phyloP scores from a whole-genome alignment of 2,797 vertebrate species.

The Arrhamphus sclerolepis region DNA sequence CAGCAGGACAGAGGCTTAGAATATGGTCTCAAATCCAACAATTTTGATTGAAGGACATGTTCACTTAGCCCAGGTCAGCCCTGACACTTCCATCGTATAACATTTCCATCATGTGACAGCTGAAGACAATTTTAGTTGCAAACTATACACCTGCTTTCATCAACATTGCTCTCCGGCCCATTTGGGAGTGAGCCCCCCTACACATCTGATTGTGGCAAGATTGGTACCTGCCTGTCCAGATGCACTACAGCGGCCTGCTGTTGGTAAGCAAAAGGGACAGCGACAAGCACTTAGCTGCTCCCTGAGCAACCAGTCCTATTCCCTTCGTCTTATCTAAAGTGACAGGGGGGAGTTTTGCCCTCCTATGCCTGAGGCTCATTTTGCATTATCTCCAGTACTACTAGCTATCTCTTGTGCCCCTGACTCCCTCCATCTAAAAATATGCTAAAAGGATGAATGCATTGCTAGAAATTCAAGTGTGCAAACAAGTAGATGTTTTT shows the following conservation, averaged over 20 bases:
- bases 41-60: conserved; percentile 35
- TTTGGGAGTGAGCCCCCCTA: conserved; percentile 45
- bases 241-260: conserved; percentile 55
- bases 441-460: conserved; percentile 63
- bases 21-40: background rate
- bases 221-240: conserved; percentile 63
- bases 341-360: conserved; percentile 74
- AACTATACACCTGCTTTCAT: conserved; percentile 51
- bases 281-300: conserved; percentile 76
- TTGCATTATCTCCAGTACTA: conserved; percentile 72
- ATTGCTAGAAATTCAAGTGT: conserved; percentile 46
- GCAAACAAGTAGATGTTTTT: conserved; percentile 51
- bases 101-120: conserved; percentile 37
- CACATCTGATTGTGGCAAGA: conserved; percentile 42
- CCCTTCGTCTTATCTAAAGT: conserved; percentile 78
- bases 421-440: conserved; percentile 58
- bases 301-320: conserved; percentile 74
- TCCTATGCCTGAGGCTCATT: conserved; percentile 70
- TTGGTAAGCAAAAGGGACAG: conserved; percentile 71
- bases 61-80: conserved; percentile 16
- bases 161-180: conserved; percentile 33
- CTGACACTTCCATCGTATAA: conserved; percentile 38
- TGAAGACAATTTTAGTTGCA: conserved; percentile 34
- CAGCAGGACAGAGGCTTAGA: background rate
- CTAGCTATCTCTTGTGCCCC: conserved; percentile 58